Base-by-base conservation (phyloP, 2,113 vertebrate genomes). In the Pheucticus melanocephalus region DNA sequence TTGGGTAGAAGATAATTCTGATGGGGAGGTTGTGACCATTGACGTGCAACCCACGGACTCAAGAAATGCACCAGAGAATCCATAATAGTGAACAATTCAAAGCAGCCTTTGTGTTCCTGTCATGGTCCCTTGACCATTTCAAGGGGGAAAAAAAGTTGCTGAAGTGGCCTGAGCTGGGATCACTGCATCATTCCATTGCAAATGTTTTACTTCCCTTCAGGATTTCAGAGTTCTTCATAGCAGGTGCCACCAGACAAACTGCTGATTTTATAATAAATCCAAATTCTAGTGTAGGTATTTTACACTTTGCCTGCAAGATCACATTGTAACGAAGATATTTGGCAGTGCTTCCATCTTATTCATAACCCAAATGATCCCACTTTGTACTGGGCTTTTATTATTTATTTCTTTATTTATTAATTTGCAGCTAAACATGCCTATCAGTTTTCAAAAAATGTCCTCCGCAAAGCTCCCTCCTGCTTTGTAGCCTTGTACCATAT, bases 131-230 rank as follows among this genome's bases (percentile, higher is more conserved):
- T 2, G 0, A 6, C 10, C 9, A 6, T 17, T 10, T 61, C 13
- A 24, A 21, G 13, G 7, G 7, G 15, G 2, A 4, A 8, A 25
- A 15, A 20, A 57, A 4, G 11, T 31, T 40, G 19, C 17, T 17
- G 33, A 75, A 79, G 18, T 1, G 0, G 18, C 47, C 56, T 39
- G 12, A 51, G 16, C 39, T 45, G 15, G 9, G 22, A 9, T 15
- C 1, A 2, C 6, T 1, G 1, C 35, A 12, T 40, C 0, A 0
- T 10, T 47, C 6, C 8, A 5, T 63, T 44, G 21, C 37, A 19
- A 24, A 25, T 44, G 10, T 56, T 60, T 76, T 61, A 30, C 20
- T 11, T 39, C 6, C 2, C 6, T 16, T 61, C 22, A 4, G 21
- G 24, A 13, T 56, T 73, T 71, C 39, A 65, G 31, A 4, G 1